Conservation (phyloP, 2,888 invertebrate species). For the Dioctria linearis region DNA sequence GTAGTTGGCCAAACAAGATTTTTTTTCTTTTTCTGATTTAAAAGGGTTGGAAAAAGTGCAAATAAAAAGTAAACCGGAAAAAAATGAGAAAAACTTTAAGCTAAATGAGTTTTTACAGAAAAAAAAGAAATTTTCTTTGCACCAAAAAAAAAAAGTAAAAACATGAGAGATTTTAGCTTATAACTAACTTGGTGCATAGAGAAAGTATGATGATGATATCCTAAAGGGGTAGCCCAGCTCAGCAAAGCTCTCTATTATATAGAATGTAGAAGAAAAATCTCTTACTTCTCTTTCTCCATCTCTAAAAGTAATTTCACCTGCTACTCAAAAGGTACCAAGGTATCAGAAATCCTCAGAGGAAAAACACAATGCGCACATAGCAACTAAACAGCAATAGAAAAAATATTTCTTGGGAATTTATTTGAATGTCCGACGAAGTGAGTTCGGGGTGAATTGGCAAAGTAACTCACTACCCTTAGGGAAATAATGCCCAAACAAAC, state of each 20-base stretch:
- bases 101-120: constrained; percentile 37
- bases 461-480: constrained; percentile 26
- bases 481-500: constrained; percentile 33
- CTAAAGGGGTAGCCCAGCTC: background rate
- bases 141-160: background rate
- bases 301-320: background rate
- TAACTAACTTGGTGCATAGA: constrained; percentile 25
- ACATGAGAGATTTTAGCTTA: constrained; percentile 16
- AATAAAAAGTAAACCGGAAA: background rate
- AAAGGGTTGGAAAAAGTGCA: background rate
- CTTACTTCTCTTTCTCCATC: background rate
- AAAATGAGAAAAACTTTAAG: constrained; percentile 35
- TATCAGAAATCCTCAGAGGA: background rate
- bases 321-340: constrained; percentile 21
- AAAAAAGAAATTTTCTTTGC: constrained; percentile 20
- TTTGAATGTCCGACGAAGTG: constrained; percentile 26
- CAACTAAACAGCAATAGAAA: background rate
- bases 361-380: constrained; percentile 4
- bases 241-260: background rate
- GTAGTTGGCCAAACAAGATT: constrained; percentile 20
- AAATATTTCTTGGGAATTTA: constrained; percentile 33
- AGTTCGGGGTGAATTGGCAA: constrained; percentile 26
- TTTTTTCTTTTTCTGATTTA: background rate
- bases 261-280: background rate
- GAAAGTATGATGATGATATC: background rate